A percentile compares a stretch with the other conserved stretches of the same genome.
phyloP scores from a whole-genome alignment of 2,888 invertebrate species.

The Cerceris ruficornis region DNA sequence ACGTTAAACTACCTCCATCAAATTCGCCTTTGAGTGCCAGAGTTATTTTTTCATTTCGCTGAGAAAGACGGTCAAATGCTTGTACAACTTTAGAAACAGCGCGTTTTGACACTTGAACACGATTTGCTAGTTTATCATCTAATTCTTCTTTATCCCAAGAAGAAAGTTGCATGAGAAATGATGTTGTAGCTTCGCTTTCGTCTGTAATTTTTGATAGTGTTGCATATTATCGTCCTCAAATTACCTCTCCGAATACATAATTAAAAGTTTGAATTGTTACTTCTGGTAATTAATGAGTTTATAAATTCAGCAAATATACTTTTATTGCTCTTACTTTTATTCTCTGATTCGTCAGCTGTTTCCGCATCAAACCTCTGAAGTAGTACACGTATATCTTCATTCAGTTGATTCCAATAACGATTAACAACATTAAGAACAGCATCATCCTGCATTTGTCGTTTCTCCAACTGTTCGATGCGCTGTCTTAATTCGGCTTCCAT shows the following conservation, averaged over 20 bases:
- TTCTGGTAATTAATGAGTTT: no score
- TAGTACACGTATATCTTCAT: slow-evolving; percentile 97
- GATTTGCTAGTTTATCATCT: slow-evolving; percentile 96
- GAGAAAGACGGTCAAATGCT: slow-evolving; percentile 97
- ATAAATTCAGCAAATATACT: no score
- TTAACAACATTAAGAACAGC: slow-evolving; percentile 98
- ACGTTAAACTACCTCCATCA: slow-evolving; percentile 84
- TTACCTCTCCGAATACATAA: no score
- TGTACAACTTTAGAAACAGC: slow-evolving; percentile 98
- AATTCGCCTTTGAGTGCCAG: slow-evolving; percentile 92
- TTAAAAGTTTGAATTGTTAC: no score
- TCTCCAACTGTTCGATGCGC: slow-evolving; percentile 96
- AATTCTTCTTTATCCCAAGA: slow-evolving; percentile 99
- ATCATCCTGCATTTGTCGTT: slow-evolving; percentile 97
- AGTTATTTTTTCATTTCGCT: slow-evolving; percentile 97
- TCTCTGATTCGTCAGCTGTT: slow-evolving; percentile 97
- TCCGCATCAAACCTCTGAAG: slow-evolving; percentile 98
- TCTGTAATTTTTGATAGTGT: slow-evolving; percentile 83
- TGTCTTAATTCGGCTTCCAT: slow-evolving; percentile 94
- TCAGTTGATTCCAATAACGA: slow-evolving; percentile 97
- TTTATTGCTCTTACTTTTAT: slow-evolving; percentile 87
- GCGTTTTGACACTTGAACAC: slow-evolving; percentile 97
- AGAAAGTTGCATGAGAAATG: slow-evolving; percentile 96
- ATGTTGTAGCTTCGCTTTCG: slow-evolving; percentile 97
- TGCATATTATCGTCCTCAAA: not conserved